Conservation (phyloP, 2,113 vertebrate genomes). For the Sinocyclocheilus anshuiensis region DNA sequence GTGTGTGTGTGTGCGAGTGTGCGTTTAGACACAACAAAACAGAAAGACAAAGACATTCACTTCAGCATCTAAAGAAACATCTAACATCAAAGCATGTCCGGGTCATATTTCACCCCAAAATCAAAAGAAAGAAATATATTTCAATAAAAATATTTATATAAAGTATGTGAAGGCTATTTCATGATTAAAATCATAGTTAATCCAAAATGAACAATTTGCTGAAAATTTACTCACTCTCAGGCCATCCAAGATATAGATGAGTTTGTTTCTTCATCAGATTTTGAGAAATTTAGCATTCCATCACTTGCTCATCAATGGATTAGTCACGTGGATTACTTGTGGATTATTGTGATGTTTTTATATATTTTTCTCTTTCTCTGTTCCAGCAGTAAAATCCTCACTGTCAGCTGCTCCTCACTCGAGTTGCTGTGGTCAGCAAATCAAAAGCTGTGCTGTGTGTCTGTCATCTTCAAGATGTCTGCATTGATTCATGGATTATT, state of each 20-base stretch:
- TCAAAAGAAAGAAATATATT: background rate
- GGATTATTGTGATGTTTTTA: background rate
- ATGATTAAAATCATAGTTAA: background rate
- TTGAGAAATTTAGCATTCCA: background rate
- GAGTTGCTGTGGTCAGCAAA: conserved; percentile 1
- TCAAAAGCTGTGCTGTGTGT: background rate
- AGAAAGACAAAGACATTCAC: background rate
- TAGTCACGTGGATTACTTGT: background rate
- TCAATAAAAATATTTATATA: background rate
- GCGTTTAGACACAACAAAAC: background rate
- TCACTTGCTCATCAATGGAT: background rate
- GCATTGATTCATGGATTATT: conserved; percentile 6
- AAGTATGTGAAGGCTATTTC: background rate
- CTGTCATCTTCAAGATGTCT: background rate
- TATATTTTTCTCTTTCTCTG: background rate
- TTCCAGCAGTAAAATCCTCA: background rate
- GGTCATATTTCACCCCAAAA: background rate
- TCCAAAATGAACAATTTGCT: no score
- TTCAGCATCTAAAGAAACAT: background rate
- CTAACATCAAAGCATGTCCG: background rate
- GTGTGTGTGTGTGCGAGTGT: conserved; percentile 35
- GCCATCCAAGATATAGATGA: background rate
- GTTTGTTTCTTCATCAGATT: background rate
- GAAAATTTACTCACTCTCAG: no score
- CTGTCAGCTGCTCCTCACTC: background rate